These are phyloP conservation scores for Varanus komodoensis DNA, from an alignment of 2,113 vertebrate species.

Conservation along the genomic window DNA sequence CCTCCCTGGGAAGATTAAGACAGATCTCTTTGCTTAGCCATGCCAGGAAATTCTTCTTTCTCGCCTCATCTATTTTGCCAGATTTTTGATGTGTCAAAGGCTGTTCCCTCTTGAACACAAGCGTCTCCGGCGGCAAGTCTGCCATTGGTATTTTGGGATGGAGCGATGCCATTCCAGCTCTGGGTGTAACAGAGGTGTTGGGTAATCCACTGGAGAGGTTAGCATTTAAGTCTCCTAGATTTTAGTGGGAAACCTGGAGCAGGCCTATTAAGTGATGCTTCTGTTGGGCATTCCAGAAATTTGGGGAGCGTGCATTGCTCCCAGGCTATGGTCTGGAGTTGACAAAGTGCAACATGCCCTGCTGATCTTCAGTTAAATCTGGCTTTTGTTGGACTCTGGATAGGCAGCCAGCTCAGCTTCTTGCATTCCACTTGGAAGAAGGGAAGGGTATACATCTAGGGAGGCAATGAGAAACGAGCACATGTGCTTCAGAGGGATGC, in stretches of 20 bases:
- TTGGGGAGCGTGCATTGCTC: background rate
- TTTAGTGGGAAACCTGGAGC: background rate
- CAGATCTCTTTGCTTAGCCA: background rate
- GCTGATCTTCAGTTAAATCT: background rate
- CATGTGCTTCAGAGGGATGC: background rate
- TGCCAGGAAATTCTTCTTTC: constrained; percentile 3
- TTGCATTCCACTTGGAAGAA: background rate
- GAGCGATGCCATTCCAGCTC: background rate
- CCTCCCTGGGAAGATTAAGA: background rate
- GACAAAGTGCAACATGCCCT: background rate
- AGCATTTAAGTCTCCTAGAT: background rate
- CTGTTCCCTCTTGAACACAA: constrained; percentile 22
- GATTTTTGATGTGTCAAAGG: constrained; percentile 2
- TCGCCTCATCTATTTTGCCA: constrained; percentile 6
- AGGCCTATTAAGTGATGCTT: background rate
- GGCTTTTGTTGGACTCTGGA: background rate
- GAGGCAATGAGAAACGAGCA: background rate
- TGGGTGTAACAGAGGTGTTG: background rate
- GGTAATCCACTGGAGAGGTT: background rate
- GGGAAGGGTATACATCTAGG: background rate
- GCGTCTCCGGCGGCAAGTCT: background rate
- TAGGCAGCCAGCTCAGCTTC: too few relatives aligned
- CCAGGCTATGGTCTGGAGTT: too few relatives aligned
- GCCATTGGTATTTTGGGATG: background rate
- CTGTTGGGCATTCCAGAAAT: background rate